Percentiles rank a stretch among this genome's conserved stretches.
These are phyloP conservation scores for Otolemur crassicaudatus DNA, from an alignment of 2,797 vertebrate species.

Conservation along the genomic window DNA sequence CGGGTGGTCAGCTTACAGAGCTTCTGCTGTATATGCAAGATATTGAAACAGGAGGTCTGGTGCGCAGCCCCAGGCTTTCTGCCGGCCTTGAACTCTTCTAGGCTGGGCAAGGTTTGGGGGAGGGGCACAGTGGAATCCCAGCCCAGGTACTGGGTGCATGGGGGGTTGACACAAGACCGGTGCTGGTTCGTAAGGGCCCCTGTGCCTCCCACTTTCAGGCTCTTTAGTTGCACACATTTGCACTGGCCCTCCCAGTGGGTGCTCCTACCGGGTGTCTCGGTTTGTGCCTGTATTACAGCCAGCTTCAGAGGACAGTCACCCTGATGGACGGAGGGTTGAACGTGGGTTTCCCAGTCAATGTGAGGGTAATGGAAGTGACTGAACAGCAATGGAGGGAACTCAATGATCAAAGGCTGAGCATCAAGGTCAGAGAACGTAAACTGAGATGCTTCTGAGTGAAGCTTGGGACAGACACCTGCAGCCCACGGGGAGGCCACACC, in stretches of 20 bases:
- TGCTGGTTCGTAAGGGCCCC: background rate
- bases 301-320: background rate
- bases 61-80: accelerated
- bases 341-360: accelerated
- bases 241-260: too few relatives aligned
- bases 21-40: too few relatives aligned
- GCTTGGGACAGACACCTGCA: too few relatives aligned
- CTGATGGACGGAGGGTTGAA: accelerated
- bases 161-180: accelerated
- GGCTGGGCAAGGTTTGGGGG: accelerated
- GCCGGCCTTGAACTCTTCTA: background rate
- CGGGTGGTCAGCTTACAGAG: too few relatives aligned
- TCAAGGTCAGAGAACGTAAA: background rate
- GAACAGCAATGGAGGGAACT: background rate
- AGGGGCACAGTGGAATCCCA: background rate
- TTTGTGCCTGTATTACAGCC: accelerated
- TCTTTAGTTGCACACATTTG: accelerated
- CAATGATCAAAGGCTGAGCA: background rate
- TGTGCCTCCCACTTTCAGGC: background rate
- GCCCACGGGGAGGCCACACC: background rate
- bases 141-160: accelerated
- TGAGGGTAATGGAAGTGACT: background rate
- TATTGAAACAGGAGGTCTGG: too few relatives aligned
- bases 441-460: too few relatives aligned
- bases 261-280: background rate